Percentiles rank a stretch among this genome's conserved stretches.
Conservation (phyloP, 2,888 invertebrate genomes). For the Yponomeuta sedellus region DNA sequence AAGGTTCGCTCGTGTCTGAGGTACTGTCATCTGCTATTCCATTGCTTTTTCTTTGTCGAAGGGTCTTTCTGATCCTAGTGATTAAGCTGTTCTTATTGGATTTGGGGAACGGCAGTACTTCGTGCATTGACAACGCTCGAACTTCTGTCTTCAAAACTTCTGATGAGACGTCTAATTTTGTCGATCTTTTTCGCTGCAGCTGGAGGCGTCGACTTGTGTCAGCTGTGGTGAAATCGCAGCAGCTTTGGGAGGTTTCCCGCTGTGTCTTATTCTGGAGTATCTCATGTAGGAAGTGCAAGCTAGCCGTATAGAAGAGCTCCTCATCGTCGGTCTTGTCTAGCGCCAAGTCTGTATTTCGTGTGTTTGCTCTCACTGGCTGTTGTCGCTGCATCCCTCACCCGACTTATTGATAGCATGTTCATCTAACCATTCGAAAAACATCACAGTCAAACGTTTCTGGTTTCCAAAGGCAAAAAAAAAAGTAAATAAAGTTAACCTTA, state of each 20-base stretch:
- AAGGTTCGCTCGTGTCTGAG: background rate
- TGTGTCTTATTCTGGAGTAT: slow-evolving; percentile 47
- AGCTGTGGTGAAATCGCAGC: slow-evolving; percentile 35
- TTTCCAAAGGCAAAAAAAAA: background rate
- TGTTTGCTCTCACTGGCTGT: slow-evolving; percentile 4
- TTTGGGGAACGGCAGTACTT: slow-evolving; percentile 62
- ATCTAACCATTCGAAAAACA: background rate
- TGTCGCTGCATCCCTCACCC: slow-evolving; percentile 44
- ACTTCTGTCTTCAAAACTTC: background rate
- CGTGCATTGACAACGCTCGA: slow-evolving; percentile 41
- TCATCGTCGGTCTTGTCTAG: slow-evolving; percentile 34
- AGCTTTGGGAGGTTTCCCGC: slow-evolving; percentile 39
- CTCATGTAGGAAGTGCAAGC: slow-evolving; percentile 54
- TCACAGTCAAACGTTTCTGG: background rate
- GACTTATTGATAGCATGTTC: background rate
- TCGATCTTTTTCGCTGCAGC: background rate
- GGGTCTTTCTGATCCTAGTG: slow-evolving; percentile 41
- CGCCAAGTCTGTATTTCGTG: slow-evolving; percentile 19
- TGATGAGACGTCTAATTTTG: background rate
- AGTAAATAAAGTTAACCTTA: background rate
- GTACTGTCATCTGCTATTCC: background rate
- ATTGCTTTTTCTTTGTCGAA: slow-evolving; percentile 30
- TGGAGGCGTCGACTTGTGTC: background rate
- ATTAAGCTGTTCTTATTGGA: slow-evolving; percentile 44
- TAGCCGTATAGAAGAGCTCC: slow-evolving; percentile 55